Evolutionary conservation across 1,140 invertebrate genomes (phyloP).

Genomic region (Leucophenga varia): DNA sequence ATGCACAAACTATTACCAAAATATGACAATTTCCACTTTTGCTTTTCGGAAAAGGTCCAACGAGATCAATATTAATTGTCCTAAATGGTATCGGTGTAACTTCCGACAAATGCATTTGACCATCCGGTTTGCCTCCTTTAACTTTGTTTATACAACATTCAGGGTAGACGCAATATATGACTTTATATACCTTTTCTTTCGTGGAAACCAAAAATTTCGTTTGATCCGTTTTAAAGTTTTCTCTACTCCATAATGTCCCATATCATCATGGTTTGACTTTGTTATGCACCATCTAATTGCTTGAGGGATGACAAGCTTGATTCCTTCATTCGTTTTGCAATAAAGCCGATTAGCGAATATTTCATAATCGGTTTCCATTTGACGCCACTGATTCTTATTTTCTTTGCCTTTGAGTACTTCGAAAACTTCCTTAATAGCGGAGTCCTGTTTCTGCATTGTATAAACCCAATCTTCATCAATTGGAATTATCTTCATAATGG

Average conservation of each 20-base stretch:
- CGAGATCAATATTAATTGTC: constrained; percentile 22
- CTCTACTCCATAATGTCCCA: constrained; percentile 4
- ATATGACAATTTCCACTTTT: constrained; percentile 25
- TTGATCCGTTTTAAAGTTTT: constrained; percentile 14
- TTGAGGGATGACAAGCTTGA: constrained; percentile 6
- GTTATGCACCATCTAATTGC: constrained; percentile 8
- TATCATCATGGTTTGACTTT: constrained; percentile 7
- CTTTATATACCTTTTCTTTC: constrained; percentile 22
- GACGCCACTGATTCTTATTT: too few relatives aligned
- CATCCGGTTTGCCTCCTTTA: constrained; percentile 2
- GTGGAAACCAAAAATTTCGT: constrained; percentile 28
- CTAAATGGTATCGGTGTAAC: constrained; percentile 13
- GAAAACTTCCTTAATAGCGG: too few relatives aligned
- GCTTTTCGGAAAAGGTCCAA: constrained; percentile 27
- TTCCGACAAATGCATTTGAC: neutral
- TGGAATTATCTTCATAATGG: too few relatives aligned
- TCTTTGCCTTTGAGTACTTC: too few relatives aligned
- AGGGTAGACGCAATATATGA: constrained; percentile 30
- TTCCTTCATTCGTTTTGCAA: neutral
- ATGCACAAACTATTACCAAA: constrained; percentile 23
- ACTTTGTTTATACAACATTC: constrained; percentile 15
- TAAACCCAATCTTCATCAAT: constrained; percentile 4
- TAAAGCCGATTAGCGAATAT: too few relatives aligned
- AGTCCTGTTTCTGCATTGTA: constrained; percentile 3
- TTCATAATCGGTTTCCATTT: too few relatives aligned